phyloP scores from a whole-genome alignment of 2,797 vertebrate species.

The Cirrhinus molitorella region DNA sequence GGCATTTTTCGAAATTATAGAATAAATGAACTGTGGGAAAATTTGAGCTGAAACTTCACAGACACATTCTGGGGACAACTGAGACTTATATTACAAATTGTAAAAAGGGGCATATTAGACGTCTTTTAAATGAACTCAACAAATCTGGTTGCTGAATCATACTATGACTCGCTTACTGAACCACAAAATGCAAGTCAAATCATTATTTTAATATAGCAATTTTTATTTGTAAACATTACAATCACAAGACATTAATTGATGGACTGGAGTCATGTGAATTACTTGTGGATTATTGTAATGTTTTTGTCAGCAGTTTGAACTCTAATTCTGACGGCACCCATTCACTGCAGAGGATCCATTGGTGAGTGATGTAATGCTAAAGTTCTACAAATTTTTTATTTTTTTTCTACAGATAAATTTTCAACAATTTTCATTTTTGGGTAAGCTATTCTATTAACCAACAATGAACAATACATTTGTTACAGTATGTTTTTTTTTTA shows the following conservation, averaged over 20 bases:
- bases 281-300: not conserved
- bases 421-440: not conserved
- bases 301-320: not conserved
- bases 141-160: not conserved
- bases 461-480: too few species aligned
- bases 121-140: not conserved
- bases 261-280: not conserved
- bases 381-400: slow-evolving; percentile 4
- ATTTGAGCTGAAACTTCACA: too few species aligned
- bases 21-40: too few species aligned
- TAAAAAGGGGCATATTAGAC: too few species aligned
- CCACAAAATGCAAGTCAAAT: not conserved
- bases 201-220: not conserved
- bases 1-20: too few species aligned
- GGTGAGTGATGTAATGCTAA: not conserved
- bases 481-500: too few species aligned
- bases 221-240: not conserved
- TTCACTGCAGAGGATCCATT: not conserved
- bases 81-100: too few species aligned
- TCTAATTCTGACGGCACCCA: not conserved
- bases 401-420: too few species aligned
- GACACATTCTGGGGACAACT: too few species aligned
- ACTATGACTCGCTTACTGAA: not conserved
- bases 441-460: not conserved
- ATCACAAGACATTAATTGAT: not conserved